Evolutionary conservation across 1,140 invertebrate species (phyloP).

Genomic region (Drosophila pectinifera): DNA sequence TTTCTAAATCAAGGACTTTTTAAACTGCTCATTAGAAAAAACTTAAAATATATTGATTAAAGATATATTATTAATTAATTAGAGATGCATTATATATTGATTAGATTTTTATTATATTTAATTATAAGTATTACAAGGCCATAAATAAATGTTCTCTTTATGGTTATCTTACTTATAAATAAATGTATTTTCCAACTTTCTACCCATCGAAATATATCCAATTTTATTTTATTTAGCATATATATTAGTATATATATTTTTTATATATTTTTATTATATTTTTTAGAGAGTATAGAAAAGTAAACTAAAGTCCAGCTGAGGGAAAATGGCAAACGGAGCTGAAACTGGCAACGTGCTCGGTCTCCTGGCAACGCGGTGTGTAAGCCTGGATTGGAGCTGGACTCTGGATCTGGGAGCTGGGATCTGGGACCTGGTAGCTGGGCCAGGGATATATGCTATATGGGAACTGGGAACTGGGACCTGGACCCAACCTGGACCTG

Average conservation of each 20-base stretch:
- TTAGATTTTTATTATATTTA: too few relatives aligned
- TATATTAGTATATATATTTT: neutral
- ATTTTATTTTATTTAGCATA: neutral
- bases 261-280: too few relatives aligned
- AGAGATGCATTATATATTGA: too few relatives aligned
- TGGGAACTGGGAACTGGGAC: conserved; percentile 2
- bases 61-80: too few relatives aligned
- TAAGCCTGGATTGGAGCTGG: conserved; percentile 32
- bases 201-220: too few relatives aligned
- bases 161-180: too few relatives aligned
- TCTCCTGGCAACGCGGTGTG: conserved; percentile 16
- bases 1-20: too few relatives aligned
- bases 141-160: too few relatives aligned
- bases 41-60: too few relatives aligned
- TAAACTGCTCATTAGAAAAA: too few relatives aligned
- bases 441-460: conserved; percentile 10
- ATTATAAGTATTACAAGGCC: too few relatives aligned
- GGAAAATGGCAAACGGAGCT: conserved; percentile 33
- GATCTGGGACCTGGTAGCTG: conserved; percentile 27
- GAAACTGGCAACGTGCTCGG: conserved; percentile 55
- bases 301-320: neutral
- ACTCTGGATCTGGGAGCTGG: conserved; percentile 31
- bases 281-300: conserved; percentile 9
- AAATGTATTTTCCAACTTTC: too few relatives aligned
- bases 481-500: conserved; percentile 28